Evolutionary conservation across 2,888 invertebrate genomes (phyloP).

Genomic region (Sturmia bella): DNA sequence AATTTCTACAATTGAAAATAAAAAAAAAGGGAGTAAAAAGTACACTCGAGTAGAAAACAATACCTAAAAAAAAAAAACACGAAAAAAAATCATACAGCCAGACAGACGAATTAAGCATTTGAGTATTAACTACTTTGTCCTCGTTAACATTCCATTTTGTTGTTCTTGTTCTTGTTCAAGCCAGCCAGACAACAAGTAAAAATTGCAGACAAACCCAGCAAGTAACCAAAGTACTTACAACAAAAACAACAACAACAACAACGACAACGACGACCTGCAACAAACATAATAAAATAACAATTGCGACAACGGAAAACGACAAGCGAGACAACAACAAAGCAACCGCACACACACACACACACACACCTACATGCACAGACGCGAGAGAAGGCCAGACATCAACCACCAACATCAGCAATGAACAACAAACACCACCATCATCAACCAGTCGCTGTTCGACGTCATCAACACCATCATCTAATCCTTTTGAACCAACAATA

Average conservation of each 20-base stretch:
- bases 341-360: no score
- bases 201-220: slow-evolving; percentile 58
- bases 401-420: slow-evolving; percentile 49
- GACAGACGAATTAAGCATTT: slow-evolving; percentile 48
- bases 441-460: slow-evolving; percentile 13
- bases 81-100: slow-evolving; percentile 10
- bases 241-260: slow-evolving; percentile 51
- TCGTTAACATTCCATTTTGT: slow-evolving; percentile 52
- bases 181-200: slow-evolving; percentile 50
- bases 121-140: slow-evolving; percentile 57
- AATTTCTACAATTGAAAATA: background rate
- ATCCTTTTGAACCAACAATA: slow-evolving; percentile 69
- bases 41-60: background rate
- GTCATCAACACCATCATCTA: slow-evolving; percentile 49
- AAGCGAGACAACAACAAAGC: slow-evolving; percentile 10
- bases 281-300: slow-evolving; percentile 45
- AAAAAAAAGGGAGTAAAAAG: background rate
- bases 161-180: slow-evolving; percentile 33
- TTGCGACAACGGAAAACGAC: slow-evolving; percentile 47
- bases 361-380: background rate
- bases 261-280: slow-evolving; percentile 43
- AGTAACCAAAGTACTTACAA: slow-evolving; percentile 56
- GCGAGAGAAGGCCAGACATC: slow-evolving; percentile 59
- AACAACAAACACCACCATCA: slow-evolving; percentile 25
- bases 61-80: background rate